Evolutionary conservation across 2,113 vertebrate genomes (phyloP).

Genomic region (Bambusicola thoracicus): DNA sequence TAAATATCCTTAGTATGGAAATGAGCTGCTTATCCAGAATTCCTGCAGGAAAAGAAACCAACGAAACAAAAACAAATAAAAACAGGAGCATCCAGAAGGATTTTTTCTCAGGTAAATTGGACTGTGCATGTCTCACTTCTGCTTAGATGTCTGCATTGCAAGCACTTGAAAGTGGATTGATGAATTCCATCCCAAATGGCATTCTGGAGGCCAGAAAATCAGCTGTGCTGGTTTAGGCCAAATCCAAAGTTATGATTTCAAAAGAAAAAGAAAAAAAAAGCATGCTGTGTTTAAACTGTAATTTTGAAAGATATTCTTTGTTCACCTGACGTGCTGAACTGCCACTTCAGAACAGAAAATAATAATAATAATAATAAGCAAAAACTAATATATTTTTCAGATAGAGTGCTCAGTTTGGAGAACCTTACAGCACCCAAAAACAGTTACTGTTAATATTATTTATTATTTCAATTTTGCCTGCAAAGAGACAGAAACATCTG

Average conservation of each 20-base stretch:
- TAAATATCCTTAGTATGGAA: not conserved
- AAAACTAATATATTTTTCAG: not conserved
- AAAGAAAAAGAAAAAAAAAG: not conserved
- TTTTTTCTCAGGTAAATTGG: not conserved
- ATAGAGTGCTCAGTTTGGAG: not conserved
- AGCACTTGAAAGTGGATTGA: not conserved
- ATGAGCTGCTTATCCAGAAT: not conserved
- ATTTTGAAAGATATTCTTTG: slow-evolving; percentile 27
- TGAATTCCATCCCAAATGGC: not conserved
- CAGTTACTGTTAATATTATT: slow-evolving; percentile 29
- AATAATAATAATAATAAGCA: not conserved
- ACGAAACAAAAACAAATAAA: not conserved
- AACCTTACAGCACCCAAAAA: not conserved
- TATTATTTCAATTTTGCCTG: slow-evolving; percentile 46
- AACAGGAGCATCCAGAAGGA: not conserved
- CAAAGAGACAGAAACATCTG: not conserved
- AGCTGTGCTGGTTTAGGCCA: not conserved
- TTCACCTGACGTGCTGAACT: slow-evolving; percentile 12
- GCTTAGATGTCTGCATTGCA: not conserved
- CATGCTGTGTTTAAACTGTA: not conserved
- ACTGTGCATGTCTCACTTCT: not conserved
- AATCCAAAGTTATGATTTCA: slow-evolving; percentile 23
- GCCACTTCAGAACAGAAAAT: slow-evolving; percentile 22
- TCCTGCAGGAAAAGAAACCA: not conserved
- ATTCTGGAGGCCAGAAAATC: not conserved